Evolutionary conservation across 2,888 invertebrate species (phyloP), one percentile per base, ranked within the genome.

Genomic region (Archips crataeganus): DNA sequence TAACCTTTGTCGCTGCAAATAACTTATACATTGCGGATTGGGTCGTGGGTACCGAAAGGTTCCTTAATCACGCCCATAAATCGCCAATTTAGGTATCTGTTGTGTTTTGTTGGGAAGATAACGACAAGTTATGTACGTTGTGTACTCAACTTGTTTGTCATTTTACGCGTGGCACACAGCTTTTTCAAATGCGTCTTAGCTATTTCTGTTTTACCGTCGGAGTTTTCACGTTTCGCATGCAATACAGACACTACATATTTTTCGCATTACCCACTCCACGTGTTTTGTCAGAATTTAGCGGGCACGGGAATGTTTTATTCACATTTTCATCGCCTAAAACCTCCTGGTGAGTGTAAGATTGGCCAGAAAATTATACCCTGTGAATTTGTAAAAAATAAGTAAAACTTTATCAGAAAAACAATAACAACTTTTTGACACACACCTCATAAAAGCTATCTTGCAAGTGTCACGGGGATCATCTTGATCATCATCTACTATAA

Each of bases 41-140:
- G 45, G 13, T 11, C n/a, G 45, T 51, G 36, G 63, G 45, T 2
- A 63, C 42, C 34, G 57, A 42, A 54, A 32, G 34, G 64, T 47
- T 34, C 60, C 60, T 60, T 39, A 49, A 59, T 60, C 64, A 60
- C 65, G 36, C 3, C 51, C n/a, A 71, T 71, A 66, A 71, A 71
- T 71, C 71, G 36, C 59, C 70, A 70, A 59, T 64, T 70, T 70
- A 64, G 57, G 63, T 45, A 42, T 15, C 11, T 63, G 36, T 51
- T 57, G 70, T 70, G 63, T 45, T 71, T 71, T 70, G 49, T 59
- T 49, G 36, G 36, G 23, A 23, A 47, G 45, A 10, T 71, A 47
- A 63, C 54, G 34, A 34, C 11, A 34, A n/a, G 60, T 60, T 36
- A 60, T n/a, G 34, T 34, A 60, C 36, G 34, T 34, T 36, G 36